Conservation (phyloP, 2,113 vertebrate species). For the Pelvicachromis taeniatus region DNA sequence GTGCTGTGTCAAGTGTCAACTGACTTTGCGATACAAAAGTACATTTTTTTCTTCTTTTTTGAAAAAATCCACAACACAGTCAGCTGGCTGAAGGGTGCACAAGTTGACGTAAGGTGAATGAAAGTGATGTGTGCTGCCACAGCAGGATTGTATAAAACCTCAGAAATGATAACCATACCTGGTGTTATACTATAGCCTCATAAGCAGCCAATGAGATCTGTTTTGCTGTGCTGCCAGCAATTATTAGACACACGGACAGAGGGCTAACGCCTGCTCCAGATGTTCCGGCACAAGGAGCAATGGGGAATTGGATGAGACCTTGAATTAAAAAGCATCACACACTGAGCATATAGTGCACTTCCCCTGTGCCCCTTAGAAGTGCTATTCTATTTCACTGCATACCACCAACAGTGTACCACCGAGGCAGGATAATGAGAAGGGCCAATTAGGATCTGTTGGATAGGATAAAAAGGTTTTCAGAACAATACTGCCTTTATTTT, state of each 20-base stretch:
- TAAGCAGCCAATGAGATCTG: background rate
- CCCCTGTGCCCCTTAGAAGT: constrained; percentile 61
- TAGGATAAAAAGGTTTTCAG: constrained; percentile 20
- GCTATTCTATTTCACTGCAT: constrained; percentile 63
- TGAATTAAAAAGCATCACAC: constrained; percentile 70
- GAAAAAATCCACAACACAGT: background rate
- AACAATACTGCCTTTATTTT: constrained; percentile 65
- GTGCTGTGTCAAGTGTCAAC: background rate
- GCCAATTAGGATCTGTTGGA: constrained; percentile 64
- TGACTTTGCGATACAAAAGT: background rate
- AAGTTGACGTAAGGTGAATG: constrained; percentile 30
- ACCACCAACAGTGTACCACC: constrained; percentile 59
- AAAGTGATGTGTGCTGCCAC: background rate
- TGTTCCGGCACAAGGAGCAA: constrained; percentile 53
- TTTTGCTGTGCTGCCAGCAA: constrained; percentile 46
- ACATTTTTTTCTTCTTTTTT: background rate
- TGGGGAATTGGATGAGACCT: constrained; percentile 69
- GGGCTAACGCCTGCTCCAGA: constrained; percentile 63
- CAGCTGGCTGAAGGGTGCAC: background rate
- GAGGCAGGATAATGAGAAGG: constrained; percentile 56
- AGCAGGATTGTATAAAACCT: background rate
- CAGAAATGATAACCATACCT: background rate
- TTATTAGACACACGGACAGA: constrained; percentile 43
- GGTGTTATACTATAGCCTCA: background rate
- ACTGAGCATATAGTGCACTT: constrained; percentile 51